These are phyloP conservation scores for Oxycera nigricornis DNA, from an alignment of 2,888 invertebrate species.

Conservation along the genomic window DNA sequence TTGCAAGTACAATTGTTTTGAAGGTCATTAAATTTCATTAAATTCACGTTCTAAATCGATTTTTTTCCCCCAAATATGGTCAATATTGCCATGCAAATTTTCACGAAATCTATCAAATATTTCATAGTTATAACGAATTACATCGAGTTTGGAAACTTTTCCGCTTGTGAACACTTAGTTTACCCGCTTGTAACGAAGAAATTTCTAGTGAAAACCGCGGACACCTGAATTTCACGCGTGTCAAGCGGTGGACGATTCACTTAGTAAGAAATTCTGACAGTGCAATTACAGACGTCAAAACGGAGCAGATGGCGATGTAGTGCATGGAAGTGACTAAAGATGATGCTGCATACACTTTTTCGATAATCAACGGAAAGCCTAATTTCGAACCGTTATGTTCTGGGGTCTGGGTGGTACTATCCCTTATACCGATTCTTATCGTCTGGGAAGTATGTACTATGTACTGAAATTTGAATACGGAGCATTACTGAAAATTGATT, in stretches of 20 bases:
- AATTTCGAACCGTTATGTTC: too few relatives aligned
- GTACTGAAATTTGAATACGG: too few relatives aligned
- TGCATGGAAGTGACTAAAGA: too few relatives aligned
- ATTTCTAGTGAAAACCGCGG: constrained; percentile 42
- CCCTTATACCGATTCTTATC: too few relatives aligned
- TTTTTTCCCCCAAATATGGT: constrained; percentile 39
- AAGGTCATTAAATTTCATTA: constrained; percentile 2
- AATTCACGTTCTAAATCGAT: constrained; percentile 31
- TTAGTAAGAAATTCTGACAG: constrained; percentile 39
- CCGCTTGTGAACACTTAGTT: neutral
- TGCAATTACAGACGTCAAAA: constrained; percentile 28
- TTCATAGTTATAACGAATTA: neutral
- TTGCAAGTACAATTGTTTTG: neutral
- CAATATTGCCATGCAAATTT: neutral
- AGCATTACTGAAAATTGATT: too few relatives aligned
- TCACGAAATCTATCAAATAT: neutral
- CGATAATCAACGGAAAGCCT: too few relatives aligned
- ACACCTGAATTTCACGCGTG: constrained; percentile 42
- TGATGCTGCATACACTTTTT: too few relatives aligned
- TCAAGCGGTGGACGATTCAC: constrained; percentile 41
- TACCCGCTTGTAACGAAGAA: constrained; percentile 22
- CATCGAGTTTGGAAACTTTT: neutral
- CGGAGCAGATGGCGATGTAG: constrained; percentile 12
- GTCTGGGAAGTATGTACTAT: too few relatives aligned
- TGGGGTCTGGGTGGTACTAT: too few relatives aligned